phyloP scores from a whole-genome alignment of 2,113 vertebrate genomes.

The Hippocampus abdominalis region DNA sequence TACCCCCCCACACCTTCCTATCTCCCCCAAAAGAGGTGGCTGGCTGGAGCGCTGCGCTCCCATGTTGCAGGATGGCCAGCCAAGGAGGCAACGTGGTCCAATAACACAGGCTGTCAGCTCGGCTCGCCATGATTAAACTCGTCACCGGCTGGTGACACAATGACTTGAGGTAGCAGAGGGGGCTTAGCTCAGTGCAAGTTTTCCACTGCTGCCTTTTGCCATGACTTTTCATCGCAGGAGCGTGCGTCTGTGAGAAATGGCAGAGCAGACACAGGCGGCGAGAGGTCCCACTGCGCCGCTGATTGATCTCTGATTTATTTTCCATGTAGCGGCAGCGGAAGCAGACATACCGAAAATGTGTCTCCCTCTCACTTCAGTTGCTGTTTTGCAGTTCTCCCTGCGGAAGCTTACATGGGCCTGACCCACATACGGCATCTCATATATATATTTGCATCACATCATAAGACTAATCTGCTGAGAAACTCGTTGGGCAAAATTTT shows the following conservation, averaged over 20 bases:
- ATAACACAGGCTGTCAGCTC: constrained; percentile 42
- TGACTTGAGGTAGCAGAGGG: constrained; percentile 39
- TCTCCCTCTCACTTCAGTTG: constrained; percentile 31
- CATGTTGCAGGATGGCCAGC: constrained; percentile 19
- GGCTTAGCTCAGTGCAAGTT: constrained; percentile 32
- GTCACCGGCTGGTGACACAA: constrained; percentile 32
- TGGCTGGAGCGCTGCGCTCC: constrained; percentile 9
- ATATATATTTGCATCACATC: neutral
- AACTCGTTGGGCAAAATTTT: constrained; percentile 34
- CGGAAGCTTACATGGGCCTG: constrained; percentile 46
- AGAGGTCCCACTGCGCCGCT: constrained; percentile 31
- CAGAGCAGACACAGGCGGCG: constrained; percentile 10
- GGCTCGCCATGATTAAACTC: constrained; percentile 59
- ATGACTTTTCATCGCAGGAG: constrained; percentile 32
- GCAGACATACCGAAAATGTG: constrained; percentile 41
- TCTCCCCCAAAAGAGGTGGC: constrained; percentile 10
- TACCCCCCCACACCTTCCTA: neutral
- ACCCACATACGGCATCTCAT: constrained; percentile 53
- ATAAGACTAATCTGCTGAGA: neutral
- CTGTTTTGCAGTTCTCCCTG: constrained; percentile 41
- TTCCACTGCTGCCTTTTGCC: constrained; percentile 40
- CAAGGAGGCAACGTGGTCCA: constrained; percentile 39
- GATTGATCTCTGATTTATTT: constrained; percentile 59
- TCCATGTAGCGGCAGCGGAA: constrained; percentile 32
- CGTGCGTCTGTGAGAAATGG: constrained; percentile 2